These are phyloP conservation scores for Scartelaos histophorus DNA, from an alignment of 2,113 vertebrate genomes.

Conservation along the genomic window DNA sequence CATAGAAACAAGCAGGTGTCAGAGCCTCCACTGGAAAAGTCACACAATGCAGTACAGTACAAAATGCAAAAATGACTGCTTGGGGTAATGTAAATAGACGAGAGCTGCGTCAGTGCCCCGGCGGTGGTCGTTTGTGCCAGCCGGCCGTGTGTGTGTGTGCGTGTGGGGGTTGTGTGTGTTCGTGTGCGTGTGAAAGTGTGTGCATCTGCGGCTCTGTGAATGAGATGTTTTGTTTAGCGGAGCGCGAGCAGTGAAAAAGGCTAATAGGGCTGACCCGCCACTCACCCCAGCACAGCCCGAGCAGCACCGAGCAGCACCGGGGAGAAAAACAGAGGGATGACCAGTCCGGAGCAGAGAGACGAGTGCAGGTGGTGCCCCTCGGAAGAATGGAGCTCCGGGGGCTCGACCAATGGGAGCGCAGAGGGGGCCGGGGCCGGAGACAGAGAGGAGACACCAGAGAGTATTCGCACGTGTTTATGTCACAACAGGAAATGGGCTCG, in stretches of 20 bases:
- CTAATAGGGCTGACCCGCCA: constrained; percentile 69
- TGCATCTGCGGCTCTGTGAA: constrained; percentile 30
- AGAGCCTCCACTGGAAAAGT: too few relatives aligned
- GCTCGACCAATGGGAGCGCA: constrained; percentile 17
- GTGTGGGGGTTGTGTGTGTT: constrained; percentile 26
- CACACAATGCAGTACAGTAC: too few relatives aligned
- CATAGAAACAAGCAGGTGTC: too few relatives aligned
- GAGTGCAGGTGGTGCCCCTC: constrained; percentile 44
- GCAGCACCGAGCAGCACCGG: constrained; percentile 67
- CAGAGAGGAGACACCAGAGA: constrained; percentile 6
- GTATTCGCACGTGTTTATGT: constrained; percentile 15
- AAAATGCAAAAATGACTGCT: too few relatives aligned
- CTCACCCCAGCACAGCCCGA: constrained; percentile 57
- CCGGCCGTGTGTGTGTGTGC: constrained; percentile 38
- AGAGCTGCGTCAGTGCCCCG: constrained; percentile 11
- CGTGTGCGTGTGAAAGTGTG: constrained; percentile 15
- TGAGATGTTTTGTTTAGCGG: constrained; percentile 65
- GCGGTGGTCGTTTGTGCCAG: constrained; percentile 38
- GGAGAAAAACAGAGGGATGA: constrained; percentile 62
- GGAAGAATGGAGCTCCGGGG: constrained; percentile 24
- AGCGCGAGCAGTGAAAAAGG: constrained; percentile 65
- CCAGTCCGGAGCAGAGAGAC: constrained; percentile 43
- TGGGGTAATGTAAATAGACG: not conserved
- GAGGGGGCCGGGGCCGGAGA: constrained; percentile 14
- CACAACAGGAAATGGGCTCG: not conserved